These are phyloP conservation scores for Bucco capensis DNA, from an alignment of 2,113 vertebrate species.

Conservation along the genomic window DNA sequence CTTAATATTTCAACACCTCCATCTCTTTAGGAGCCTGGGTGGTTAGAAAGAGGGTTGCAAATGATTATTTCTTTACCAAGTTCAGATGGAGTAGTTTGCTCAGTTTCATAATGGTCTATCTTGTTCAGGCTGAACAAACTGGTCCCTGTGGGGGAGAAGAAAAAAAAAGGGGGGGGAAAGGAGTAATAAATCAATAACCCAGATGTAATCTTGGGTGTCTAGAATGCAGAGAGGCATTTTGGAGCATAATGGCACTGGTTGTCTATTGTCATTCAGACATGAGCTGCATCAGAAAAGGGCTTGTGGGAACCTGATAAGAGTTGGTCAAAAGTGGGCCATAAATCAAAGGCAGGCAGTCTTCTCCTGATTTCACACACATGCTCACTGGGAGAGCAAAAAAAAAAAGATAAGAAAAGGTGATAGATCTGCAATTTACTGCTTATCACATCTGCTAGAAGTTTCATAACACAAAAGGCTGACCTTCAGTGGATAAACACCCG, in stretches of 20 bases:
- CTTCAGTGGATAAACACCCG: constrained; percentile 82
- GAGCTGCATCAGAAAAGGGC: constrained; percentile 86
- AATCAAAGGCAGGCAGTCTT: constrained; percentile 87
- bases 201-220: constrained; percentile 97
- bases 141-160: constrained; percentile 67
- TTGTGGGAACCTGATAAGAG: constrained; percentile 96
- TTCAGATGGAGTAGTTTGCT: constrained; percentile 76
- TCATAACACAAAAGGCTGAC: constrained; percentile 86
- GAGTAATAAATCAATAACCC: constrained; percentile 92
- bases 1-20: constrained; percentile 70
- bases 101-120: constrained; percentile 79
- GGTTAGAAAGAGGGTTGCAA: constrained; percentile 67
- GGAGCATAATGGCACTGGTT: constrained; percentile 89
- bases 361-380: constrained; percentile 82
- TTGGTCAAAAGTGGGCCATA: constrained; percentile 89
- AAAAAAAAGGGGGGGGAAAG: constrained; percentile 67
- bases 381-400: background rate
- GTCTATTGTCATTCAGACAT: constrained; percentile 96
- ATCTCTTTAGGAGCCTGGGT: constrained; percentile 59
- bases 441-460: constrained; percentile 89
- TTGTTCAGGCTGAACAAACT: constrained; percentile 82
- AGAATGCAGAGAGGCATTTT: constrained; percentile 90
- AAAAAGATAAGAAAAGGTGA: constrained; percentile 62
- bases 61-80: constrained; percentile 81
- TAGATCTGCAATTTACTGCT: constrained; percentile 89